Conservation (phyloP, 2,888 invertebrate genomes). For the Dione juno region DNA sequence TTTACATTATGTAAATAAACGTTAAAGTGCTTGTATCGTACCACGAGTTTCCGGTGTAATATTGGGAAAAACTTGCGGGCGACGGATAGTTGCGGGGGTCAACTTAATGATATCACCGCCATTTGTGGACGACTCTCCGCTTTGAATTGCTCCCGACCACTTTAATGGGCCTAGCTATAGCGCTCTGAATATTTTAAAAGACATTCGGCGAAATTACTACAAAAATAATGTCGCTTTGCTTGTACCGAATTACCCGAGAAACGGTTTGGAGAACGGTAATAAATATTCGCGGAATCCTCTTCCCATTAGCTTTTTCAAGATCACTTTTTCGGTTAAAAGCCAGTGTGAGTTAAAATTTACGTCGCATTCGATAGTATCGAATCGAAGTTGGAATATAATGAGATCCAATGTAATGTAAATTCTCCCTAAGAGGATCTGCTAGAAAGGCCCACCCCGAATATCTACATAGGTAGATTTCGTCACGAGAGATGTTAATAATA, state of each 20-base stretch:
- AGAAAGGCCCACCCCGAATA: slow-evolving; percentile 64
- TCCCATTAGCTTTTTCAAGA: slow-evolving; percentile 75
- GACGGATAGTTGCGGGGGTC: slow-evolving; percentile 79
- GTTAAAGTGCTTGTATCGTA: slow-evolving; percentile 53
- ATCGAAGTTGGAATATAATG: slow-evolving; percentile 31
- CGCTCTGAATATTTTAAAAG: slow-evolving; percentile 83
- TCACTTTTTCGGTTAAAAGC: slow-evolving; percentile 75
- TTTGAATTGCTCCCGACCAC: slow-evolving; percentile 79
- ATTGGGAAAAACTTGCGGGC: slow-evolving; percentile 79
- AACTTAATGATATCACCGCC: slow-evolving; percentile 82
- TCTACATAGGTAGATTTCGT: slow-evolving; percentile 63
- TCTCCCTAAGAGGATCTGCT: slow-evolving; percentile 51
- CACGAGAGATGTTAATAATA: slow-evolving; percentile 73
- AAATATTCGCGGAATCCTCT: slow-evolving; percentile 79
- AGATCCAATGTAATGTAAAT: slow-evolving; percentile 32
- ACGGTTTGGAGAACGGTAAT: slow-evolving; percentile 79
- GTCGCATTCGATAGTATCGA: slow-evolving; percentile 34
- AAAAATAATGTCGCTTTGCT: slow-evolving; percentile 83
- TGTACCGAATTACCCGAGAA: slow-evolving; percentile 81
- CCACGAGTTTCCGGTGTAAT: slow-evolving; percentile 73
- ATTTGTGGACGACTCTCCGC: slow-evolving; percentile 79
- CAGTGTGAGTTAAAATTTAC: slow-evolving; percentile 56
- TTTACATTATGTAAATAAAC: slow-evolving; percentile 56
- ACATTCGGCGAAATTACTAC: slow-evolving; percentile 82
- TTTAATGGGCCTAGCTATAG: slow-evolving; percentile 80